Evolutionary conservation across 1,140 invertebrate species (phyloP), one percentile per base, ranked within the genome.

Genomic region (Teleopsis dalmanni): DNA sequence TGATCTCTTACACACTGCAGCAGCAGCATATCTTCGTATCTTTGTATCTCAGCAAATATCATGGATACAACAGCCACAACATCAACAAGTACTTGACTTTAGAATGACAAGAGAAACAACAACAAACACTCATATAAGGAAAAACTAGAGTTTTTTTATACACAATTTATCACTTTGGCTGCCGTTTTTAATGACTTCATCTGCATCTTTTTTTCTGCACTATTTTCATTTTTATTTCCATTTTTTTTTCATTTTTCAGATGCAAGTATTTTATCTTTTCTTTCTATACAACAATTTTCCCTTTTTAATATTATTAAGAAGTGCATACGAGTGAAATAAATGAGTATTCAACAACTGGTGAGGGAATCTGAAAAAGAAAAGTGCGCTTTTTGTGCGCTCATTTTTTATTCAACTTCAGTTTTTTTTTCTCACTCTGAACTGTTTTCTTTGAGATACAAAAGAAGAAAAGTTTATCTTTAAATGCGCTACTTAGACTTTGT

Each of bases 101-200:
- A 16, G 13, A 11, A 9, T 13, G 16, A 21, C 7, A 1, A 40
- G 19, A 40, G 22, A 25, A 1, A 18, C 40, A 42, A 16, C 9
- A n/a, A 13, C 27, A 43, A 9, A 31, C 3, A 18, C n/a, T n/a
- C n/a, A n/a, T n/a, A n/a, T n/a, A n/a, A n/a, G n/a, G n/a, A n/a
- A n/a, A n/a, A n/a, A n/a, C n/a, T n/a, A n/a, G n/a, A n/a, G n/a
- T n/a, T 25, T 26, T 44, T 9, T 46, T 35, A 18, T 35, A 46
- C 34, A 36, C 44, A 36, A 46, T 46, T 46, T 46, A 46, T 46
- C 44, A 35, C 44, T 46, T 43, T 31, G 41, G 16, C 41, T 43
- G 41, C 41, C 41, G 31, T 19, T 43, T 43, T 43, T 43, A 43
- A 43, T 43, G 41, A 43, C 41, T 43, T 43, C 41, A 43, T 43